These are phyloP conservation scores for Palythoa grandis DNA, from an alignment of 92 coral and sea anemone species.

Conservation along the genomic window DNA sequence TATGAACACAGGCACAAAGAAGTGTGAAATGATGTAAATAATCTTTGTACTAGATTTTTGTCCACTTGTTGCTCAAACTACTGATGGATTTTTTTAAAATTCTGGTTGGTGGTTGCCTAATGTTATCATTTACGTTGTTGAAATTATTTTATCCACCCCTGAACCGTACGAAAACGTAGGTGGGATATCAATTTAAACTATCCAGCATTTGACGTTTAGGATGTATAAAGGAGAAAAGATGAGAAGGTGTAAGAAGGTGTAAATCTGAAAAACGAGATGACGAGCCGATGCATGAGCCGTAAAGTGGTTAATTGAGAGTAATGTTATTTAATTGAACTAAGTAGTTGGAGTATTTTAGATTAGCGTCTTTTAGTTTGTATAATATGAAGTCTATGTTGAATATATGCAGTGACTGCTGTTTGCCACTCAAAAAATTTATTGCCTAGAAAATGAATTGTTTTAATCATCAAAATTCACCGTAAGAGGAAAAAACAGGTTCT, in stretches of 20 bases:
- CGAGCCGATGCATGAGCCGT: neutral
- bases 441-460: neutral
- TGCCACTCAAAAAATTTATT: neutral
- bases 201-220: neutral
- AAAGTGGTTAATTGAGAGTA: neutral
- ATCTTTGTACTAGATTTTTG: too few species aligned
- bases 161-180: neutral
- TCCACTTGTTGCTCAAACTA: too few species aligned
- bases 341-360: neutral
- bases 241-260: too few species aligned
- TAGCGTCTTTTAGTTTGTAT: constrained; percentile 16
- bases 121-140: neutral
- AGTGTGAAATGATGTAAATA: too few species aligned
- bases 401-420: neutral
- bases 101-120: neutral
- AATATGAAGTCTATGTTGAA: neutral
- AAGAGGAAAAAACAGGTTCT: too few species aligned
- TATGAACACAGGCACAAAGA: too few species aligned
- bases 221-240: neutral
- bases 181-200: neutral
- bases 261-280: neutral
- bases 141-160: neutral
- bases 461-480: neutral
- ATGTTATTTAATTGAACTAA: constrained; percentile 4
- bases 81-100: too few species aligned